Evolutionary conservation across 2,113 vertebrate genomes (phyloP).

Genomic region (Crotalus viridis): DNA sequence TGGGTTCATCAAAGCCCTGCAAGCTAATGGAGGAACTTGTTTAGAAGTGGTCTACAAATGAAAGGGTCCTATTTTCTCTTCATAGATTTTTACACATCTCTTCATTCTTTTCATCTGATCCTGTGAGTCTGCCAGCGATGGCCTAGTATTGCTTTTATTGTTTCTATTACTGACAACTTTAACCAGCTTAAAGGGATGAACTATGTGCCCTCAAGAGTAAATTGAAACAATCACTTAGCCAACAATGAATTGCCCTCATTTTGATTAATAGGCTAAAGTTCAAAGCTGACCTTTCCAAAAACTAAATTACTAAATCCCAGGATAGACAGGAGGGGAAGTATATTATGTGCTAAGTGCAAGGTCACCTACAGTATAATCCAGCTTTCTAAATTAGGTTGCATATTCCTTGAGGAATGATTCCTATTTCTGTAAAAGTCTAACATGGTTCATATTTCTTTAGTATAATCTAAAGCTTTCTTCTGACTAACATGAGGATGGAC

Average conservation of each 20-base stretch:
- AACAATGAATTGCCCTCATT: conserved; percentile 41
- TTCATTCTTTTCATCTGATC: conserved; percentile 40
- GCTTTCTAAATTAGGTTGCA: not conserved
- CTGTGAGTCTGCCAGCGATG: conserved; percentile 35
- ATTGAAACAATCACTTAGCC: conserved; percentile 67
- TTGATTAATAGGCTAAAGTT: conserved; percentile 63
- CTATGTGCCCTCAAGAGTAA: conserved; percentile 54
- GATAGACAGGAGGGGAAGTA: conserved; percentile 37
- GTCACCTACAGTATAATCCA: conserved; percentile 47
- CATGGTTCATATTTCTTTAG: not conserved
- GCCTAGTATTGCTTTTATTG: conserved; percentile 13
- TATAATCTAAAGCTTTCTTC: not conserved
- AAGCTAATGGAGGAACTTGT: conserved; percentile 34
- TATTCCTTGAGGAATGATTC: not conserved
- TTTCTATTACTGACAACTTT: conserved; percentile 63
- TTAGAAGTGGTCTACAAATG: conserved; percentile 34
- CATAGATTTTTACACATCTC: not conserved
- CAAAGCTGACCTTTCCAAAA: conserved; percentile 61
- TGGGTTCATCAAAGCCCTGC: not conserved
- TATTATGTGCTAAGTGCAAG: conserved; percentile 43
- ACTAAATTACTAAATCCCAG: conserved; percentile 51
- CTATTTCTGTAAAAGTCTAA: not conserved
- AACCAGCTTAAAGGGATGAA: conserved; percentile 60
- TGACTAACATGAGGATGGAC: not conserved
- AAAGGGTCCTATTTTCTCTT: conserved; percentile 35